phyloP scores from a whole-genome alignment of 1,140 invertebrate genomes.

The Papilio machaon region DNA sequence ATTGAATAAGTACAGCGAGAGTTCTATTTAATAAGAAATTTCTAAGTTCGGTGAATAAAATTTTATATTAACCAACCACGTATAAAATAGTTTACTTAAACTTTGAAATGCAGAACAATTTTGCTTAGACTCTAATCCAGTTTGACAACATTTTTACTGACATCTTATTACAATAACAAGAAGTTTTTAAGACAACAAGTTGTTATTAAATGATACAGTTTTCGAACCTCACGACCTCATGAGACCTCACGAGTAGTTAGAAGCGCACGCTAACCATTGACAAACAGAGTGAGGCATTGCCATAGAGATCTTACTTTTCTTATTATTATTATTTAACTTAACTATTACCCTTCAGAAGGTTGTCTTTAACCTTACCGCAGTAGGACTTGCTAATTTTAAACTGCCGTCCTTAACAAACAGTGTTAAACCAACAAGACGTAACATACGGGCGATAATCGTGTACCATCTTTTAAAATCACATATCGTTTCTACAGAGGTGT shows the following conservation, averaged over 20 bases:
- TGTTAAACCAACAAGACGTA: conserved; percentile 51
- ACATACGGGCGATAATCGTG: conserved; percentile 47
- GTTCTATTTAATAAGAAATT: too few species aligned
- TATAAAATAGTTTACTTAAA: too few species aligned
- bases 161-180: not conserved
- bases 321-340: conserved; percentile 35
- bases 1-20: too few species aligned
- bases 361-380: conserved; percentile 47
- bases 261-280: not conserved
- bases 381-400: conserved; percentile 58
- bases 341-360: conserved; percentile 37
- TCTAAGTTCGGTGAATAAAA: too few species aligned
- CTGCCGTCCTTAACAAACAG: conserved; percentile 55
- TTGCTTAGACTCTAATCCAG: too few species aligned
- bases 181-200: not conserved
- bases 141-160: not conserved
- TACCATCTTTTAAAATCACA: conserved; percentile 27
- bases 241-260: conserved; percentile 9
- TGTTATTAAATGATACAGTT: not conserved
- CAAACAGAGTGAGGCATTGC: not conserved
- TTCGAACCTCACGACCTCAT: not conserved
- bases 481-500: not conserved
- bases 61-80: too few species aligned
- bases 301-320: not conserved
- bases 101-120: too few species aligned